phyloP scores from a whole-genome alignment of 2,113 vertebrate genomes.

The Capra hircus region DNA sequence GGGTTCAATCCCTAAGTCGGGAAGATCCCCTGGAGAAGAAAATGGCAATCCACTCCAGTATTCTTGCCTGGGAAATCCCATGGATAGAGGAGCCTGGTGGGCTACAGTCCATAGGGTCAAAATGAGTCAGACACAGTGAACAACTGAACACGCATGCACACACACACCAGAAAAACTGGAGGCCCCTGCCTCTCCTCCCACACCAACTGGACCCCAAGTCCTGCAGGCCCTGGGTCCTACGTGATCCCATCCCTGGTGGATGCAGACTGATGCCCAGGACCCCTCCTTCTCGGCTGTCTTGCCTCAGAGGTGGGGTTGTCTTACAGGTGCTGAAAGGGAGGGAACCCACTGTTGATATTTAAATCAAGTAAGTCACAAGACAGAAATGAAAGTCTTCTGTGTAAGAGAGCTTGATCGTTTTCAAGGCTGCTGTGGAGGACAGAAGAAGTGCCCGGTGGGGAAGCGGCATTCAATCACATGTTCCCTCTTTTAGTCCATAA shows the following conservation, averaged over 20 bases:
- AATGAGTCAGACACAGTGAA: background rate
- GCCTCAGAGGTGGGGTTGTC: background rate
- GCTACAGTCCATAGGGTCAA: background rate
- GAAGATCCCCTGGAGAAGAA: background rate
- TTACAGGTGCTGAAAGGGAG: background rate
- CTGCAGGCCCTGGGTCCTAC: background rate
- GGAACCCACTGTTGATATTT: background rate
- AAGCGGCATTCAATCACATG: background rate
- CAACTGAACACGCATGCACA: background rate
- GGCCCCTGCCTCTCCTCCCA: background rate
- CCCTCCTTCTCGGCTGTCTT: background rate
- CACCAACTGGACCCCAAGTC: background rate
- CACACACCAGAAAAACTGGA: background rate
- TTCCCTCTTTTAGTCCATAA: background rate
- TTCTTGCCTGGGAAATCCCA: background rate
- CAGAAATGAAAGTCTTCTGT: background rate
- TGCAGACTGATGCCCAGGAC: background rate
- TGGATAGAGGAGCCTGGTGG: background rate
- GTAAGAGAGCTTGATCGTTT: background rate
- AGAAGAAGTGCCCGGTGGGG: background rate
- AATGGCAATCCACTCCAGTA: background rate
- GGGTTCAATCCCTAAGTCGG: accelerated
- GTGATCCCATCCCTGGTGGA: accelerated
- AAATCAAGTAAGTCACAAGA: background rate
- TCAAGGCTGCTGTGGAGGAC: background rate